Evolutionary conservation across 2,797 vertebrate genomes (phyloP), one percentile per base, ranked within the genome.

Genomic region (Todus mexicanus): DNA sequence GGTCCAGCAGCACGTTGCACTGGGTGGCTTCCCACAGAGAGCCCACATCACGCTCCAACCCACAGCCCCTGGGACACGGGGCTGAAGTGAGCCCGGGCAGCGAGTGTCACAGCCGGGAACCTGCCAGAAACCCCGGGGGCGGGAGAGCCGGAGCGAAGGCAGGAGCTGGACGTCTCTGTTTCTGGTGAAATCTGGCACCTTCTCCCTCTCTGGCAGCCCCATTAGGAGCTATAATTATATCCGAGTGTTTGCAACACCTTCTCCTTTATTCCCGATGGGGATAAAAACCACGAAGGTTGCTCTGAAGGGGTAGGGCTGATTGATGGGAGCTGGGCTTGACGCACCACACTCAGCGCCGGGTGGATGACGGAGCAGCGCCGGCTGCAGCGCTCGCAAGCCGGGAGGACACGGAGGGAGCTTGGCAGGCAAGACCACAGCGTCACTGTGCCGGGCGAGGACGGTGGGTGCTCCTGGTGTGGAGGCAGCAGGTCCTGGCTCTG

Each of bases 131-230:
- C 35, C 54, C 12, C 0, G 20, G 9, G 9, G 75, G 37, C 51
- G 75, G 71, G 40, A 76, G 80, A 57, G 59, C 59, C 4, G 5
- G 60, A 76, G 92, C 1, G 9, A 77, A 54, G 80, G 75, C 79
- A 92, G 90, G 26, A 90, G 75, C 66, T 47, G 75, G 80, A 85
- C 76, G 92, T 90, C 89, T 82, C 63, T 4, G 0, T 68, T 95
- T 93, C 90, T n/a, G 11, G 54, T 75, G 50, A 59, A 88, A 87
- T 78, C 87, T 72, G 92, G 79, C 92, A 51, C 68, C 84, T 79
- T 90, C 76, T 80, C 77, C 76, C 80, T 85, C 79, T 25, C 70
- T 78, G 71, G 76, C 92, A 93, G 79, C 63, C 75, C 89, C 64
- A 15, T 57, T 26, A 63, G 59, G 9, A 42, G 79, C 72, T 93